These are phyloP conservation scores for Cavia aperea DNA, from an alignment of 2,113 vertebrate genomes.

Conservation along the genomic window DNA sequence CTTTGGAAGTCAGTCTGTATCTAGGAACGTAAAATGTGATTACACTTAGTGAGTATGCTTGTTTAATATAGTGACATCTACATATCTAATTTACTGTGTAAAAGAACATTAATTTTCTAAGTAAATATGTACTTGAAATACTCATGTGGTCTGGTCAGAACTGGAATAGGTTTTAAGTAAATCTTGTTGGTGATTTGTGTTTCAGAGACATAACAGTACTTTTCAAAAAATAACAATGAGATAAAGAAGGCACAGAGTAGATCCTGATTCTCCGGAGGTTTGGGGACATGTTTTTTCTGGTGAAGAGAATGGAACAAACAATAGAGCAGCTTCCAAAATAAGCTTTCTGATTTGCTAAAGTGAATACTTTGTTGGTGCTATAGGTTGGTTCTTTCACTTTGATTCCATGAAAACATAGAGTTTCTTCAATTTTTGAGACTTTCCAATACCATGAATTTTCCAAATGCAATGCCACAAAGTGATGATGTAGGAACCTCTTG, in stretches of 20 bases:
- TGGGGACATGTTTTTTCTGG: neutral
- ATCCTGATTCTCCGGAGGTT: neutral
- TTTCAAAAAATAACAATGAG: constrained; percentile 6
- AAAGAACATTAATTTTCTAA: constrained; percentile 31
- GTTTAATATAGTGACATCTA: neutral
- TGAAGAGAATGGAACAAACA: neutral
- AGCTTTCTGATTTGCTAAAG: neutral
- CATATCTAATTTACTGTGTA: neutral
- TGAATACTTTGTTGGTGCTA: neutral
- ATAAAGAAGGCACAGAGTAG: neutral
- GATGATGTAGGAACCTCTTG: neutral
- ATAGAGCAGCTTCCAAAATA: neutral
- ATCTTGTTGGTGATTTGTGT: constrained; percentile 26
- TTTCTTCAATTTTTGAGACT: constrained; percentile 30
- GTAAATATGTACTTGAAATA: constrained; percentile 24
- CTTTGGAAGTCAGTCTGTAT: neutral
- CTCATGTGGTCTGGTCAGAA: neutral
- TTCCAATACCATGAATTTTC: neutral
- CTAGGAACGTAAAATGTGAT: neutral
- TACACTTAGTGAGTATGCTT: constrained; percentile 16
- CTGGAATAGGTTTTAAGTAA: neutral
- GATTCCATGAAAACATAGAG: neutral
- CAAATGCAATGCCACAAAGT: neutral
- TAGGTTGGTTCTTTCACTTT: neutral
- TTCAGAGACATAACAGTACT: neutral